phyloP scores from a whole-genome alignment of 2,113 vertebrate species.

The Eulemur macaco region DNA sequence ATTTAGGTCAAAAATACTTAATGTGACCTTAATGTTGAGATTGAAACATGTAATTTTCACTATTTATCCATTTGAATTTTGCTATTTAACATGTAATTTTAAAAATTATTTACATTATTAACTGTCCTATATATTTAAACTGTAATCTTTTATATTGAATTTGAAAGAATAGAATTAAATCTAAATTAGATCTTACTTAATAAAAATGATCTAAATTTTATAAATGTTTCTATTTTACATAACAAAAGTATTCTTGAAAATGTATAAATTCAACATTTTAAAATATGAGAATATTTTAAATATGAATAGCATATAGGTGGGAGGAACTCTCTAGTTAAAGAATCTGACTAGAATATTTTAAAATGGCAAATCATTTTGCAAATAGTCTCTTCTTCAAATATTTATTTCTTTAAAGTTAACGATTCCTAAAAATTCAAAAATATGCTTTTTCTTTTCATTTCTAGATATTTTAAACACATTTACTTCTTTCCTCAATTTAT shows the following conservation, averaged over 20 bases:
- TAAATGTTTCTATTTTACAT: neutral
- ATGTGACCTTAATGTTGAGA: conserved; percentile 43
- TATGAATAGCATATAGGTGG: neutral
- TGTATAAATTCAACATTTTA: neutral
- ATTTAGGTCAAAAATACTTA: conserved; percentile 53
- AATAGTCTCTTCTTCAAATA: neutral
- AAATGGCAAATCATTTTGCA: neutral
- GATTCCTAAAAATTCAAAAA: neutral
- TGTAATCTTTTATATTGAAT: neutral
- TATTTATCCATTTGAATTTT: conserved; percentile 17
- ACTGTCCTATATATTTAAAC: conserved; percentile 4
- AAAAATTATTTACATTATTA: neutral
- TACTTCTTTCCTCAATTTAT: neutral
- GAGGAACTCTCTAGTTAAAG: neutral
- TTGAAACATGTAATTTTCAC: conserved; percentile 59
- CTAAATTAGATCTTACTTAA: neutral
- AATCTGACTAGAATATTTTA: neutral
- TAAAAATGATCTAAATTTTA: neutral
- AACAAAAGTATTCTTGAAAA: neutral
- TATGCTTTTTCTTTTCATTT: neutral
- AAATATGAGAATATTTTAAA: neutral
- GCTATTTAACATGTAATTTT: conserved; percentile 35
- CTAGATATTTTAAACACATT: neutral
- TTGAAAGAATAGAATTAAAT: neutral
- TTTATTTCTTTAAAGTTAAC: neutral